Evolutionary conservation across 2,888 invertebrate genomes (phyloP), one percentile per base, ranked within the genome.

Genomic region (Amblyjoppa proteus): DNA sequence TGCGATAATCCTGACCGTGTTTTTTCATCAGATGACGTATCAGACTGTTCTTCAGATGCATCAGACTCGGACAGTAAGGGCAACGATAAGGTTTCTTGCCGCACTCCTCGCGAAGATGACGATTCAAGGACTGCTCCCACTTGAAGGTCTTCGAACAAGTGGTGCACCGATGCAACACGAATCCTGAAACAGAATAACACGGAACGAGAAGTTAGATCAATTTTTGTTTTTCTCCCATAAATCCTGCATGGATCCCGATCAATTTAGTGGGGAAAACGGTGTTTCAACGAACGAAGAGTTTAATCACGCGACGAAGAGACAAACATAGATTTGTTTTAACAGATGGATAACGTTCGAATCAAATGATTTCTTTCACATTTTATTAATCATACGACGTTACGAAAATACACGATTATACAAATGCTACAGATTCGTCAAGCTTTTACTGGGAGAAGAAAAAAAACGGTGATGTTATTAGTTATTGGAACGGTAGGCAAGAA

Each of bases 371-470:
- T 84, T 84, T 82, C 61, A 80, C 82, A 89, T 88, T 93, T 93
- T 93, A 93, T 93, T 93, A 87, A 74, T 76, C 34, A 89, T 90
- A 64, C 89, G 88, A 90, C 88, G 89, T 91, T 93, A 93, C 87
- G 92, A 92, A 93, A 93, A 92, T 93, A 93, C 93, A 93, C 91
- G 90, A 91, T 89, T 91, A 92, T 90, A 92, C 90, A 92, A 92
- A 91, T 92, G 91, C 89, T 90, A 90, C 20, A 58, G 61, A 71
- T 75, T 75, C 75, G 51, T 20, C 70, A 82, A 82, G 66, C 75
- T 81, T 49, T 61, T 51, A 80, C 49, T 49, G 16, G n/a, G 66
- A 28, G 71, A 31, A n/a, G 31, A 51, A n/a, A 41, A 28, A 41
- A 16, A 49, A 49, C 16, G 45, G 45, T 16, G 28, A 49, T 58